phyloP scores from a whole-genome alignment of 2,797 vertebrate genomes.

The Spatula clypeata region DNA sequence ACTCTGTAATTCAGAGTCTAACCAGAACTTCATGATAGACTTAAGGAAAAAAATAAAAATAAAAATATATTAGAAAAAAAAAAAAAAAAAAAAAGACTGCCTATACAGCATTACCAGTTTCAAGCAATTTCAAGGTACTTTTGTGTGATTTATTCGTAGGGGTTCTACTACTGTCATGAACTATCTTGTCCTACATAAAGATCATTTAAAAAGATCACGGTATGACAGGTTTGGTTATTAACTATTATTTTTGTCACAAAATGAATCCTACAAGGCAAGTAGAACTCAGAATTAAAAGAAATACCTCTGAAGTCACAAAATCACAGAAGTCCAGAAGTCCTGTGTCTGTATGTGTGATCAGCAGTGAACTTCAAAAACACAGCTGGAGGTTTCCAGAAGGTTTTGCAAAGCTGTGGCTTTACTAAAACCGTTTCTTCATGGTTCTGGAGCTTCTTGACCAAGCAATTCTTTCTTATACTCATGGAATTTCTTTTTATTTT shows the following conservation, averaged over 20 bases:
- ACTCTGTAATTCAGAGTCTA: background rate
- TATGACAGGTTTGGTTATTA: background rate
- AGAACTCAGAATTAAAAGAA: background rate
- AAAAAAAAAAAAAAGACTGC: background rate
- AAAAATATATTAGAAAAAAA: fast-evolving
- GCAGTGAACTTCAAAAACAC: background rate
- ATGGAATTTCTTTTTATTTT: background rate
- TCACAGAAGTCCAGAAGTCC: background rate
- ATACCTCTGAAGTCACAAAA: background rate
- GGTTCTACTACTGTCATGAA: background rate
- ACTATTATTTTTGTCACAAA: background rate
- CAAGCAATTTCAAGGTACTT: background rate
- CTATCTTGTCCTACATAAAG: background rate
- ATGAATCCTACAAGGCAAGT: background rate
- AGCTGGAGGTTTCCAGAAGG: background rate
- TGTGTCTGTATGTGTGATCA: background rate
- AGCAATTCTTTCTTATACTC: background rate
- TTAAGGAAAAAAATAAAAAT: background rate
- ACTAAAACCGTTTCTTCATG: background rate
- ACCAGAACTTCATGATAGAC: background rate
- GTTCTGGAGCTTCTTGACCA: background rate
- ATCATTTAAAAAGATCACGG: background rate
- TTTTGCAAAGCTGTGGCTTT: background rate
- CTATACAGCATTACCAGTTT: background rate
- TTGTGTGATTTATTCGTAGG: background rate